Conservation (phyloP, 2,888 invertebrate genomes). For the Chorisops tibialis region DNA sequence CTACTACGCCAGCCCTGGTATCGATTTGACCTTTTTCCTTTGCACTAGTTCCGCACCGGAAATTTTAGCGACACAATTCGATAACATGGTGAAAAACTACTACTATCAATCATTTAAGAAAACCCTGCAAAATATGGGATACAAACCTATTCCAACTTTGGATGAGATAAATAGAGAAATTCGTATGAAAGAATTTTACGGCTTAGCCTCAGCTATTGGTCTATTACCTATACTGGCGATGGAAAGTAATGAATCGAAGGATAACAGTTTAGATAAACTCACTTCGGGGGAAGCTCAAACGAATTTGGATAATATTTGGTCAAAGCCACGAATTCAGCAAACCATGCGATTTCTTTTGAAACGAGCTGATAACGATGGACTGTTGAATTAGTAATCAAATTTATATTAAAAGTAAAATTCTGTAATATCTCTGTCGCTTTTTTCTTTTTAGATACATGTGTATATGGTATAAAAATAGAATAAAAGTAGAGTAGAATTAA, state of each 20-base stretch:
- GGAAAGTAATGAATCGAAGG: conserved; percentile 31
- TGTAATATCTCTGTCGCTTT: too few species aligned
- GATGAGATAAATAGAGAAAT: conserved; percentile 33
- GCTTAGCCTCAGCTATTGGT: conserved; percentile 34
- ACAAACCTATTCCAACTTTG: conserved; percentile 32
- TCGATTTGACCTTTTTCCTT: conserved; percentile 11
- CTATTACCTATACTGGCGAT: conserved; percentile 35
- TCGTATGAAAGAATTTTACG: conserved; percentile 33
- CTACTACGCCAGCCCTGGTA: not conserved
- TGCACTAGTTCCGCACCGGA: not conserved
- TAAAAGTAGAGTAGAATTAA: too few species aligned
- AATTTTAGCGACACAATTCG: not conserved
- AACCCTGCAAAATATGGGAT: conserved; percentile 36
- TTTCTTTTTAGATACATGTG: too few species aligned
- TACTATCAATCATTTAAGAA: conserved; percentile 5
- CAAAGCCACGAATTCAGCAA: not conserved
- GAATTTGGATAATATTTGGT: not conserved
- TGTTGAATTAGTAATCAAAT: too few species aligned
- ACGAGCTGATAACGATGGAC: not conserved
- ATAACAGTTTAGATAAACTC: conserved; percentile 30
- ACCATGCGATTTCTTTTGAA: not conserved
- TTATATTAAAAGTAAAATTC: too few species aligned
- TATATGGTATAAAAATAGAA: too few species aligned
- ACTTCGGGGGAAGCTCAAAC: not conserved
- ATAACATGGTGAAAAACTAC: not conserved